Evolutionary conservation across 1,140 invertebrate species (phyloP).

Genomic region (Solen grandis): DNA sequence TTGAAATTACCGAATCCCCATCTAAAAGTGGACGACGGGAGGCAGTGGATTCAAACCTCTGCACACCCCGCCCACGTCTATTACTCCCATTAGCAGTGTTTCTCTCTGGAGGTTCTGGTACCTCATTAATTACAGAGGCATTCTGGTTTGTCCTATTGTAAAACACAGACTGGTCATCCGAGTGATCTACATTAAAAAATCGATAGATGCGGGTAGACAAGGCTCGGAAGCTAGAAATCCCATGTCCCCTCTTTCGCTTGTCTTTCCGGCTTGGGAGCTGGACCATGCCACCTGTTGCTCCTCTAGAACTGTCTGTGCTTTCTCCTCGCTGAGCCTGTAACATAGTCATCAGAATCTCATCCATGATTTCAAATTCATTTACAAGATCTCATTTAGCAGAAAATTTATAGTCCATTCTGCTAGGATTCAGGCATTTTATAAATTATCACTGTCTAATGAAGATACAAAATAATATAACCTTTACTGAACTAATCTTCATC

Average conservation of each 20-base stretch:
- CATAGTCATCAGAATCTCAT: too few species aligned
- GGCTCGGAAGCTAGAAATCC: conserved; percentile 32
- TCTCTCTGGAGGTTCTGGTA: conserved; percentile 27
- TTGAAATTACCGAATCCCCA: conserved; percentile 21
- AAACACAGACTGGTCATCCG: conserved; percentile 19
- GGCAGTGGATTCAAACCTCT: conserved; percentile 35
- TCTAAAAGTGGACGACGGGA: conserved; percentile 32
- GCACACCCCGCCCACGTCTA: conserved; percentile 1
- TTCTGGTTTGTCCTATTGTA: conserved; percentile 19
- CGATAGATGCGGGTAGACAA: conserved; percentile 41
- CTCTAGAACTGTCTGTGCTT: background rate
- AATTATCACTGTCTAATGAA: too few species aligned
- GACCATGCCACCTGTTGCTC: conserved; percentile 17
- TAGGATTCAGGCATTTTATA: too few species aligned
- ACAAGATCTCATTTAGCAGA: too few species aligned
- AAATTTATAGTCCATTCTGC: too few species aligned
- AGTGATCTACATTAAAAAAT: conserved; percentile 36
- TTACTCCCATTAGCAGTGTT: conserved; percentile 24
- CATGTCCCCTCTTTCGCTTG: background rate
- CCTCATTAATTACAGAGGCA: background rate
- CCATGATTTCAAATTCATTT: too few species aligned
- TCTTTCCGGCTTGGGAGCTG: conserved; percentile 9
- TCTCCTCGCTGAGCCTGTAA: background rate
- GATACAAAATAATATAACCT: too few species aligned
- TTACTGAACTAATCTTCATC: too few species aligned